Base-by-base conservation (phyloP, 2,797 vertebrate genomes). In the Prunella strophiata region DNA sequence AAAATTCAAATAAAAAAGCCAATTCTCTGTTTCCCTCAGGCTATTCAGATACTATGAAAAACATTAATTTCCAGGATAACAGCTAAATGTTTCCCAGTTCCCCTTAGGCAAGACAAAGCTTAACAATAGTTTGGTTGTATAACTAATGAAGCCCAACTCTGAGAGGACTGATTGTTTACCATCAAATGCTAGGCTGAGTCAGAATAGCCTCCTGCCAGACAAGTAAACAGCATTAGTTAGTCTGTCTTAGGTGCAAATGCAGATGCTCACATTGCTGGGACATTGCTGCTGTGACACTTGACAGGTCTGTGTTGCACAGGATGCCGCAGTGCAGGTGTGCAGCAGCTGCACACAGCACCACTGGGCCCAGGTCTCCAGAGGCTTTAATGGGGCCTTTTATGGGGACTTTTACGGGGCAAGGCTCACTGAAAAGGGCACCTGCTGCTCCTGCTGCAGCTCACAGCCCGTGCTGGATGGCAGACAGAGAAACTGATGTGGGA, bases 221-320 rank as follows among this genome's bases (percentile, higher is more conserved):
- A 55, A 10, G 5, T 58, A 6, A 13, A 15, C 20, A 38, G 14
- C 38, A 42, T 38, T 20, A 25, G 4, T 13, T 25, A 20, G 3
- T 11, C 26, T 58, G 22, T 22, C 7, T 25, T 8, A 20, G 16
- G 36, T 40, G 25, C 40, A 52, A 52, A 14, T 10, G 38, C 22
- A 63, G 29, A 9, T 52, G 0, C 1, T 45, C 18, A 45, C 10
- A 1, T 0, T 25, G 36, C 15, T 1, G 5, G 5, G 23, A 38
- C 0, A 0, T 7, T 48, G 13, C 25, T 51, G 30, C 9, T 0
- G 9, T 40, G 36, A 7, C 40, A 36, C 58, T 29, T 59, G 26
- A 6, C 34, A 26, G 57, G 57, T 36, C 54, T 57, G 52, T 17
- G n/a, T 8, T 26, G 23, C 55, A 17, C 2, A 1, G 23, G 23